Base-by-base conservation (phyloP, 1,140 invertebrate genomes). In the Orius insidiosus region DNA sequence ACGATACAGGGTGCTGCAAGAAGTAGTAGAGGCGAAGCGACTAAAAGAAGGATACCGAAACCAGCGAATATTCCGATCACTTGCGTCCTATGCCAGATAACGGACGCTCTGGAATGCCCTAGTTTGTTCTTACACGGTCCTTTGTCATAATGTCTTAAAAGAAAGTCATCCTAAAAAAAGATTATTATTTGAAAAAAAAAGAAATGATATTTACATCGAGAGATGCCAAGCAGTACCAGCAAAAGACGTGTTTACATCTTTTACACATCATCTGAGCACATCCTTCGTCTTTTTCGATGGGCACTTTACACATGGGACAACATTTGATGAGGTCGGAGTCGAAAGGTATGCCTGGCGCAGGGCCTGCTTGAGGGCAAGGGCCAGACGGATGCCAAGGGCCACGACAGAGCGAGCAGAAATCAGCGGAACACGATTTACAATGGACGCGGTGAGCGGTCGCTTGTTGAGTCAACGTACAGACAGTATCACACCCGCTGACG, bases 191-290 rank as follows among this genome's bases (percentile, higher is more conserved):
- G 30, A 43, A 24, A 66, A 18, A 97, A 68, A 64, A 95, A 96
- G 62, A n/a, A 15, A 8, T 30, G 16, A 43, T 30, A 85, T 85
- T 87, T 69, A 95, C 90, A 68, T 97, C 90, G 51, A 97, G 71
- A 36, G 88, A 95, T 49, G 87, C 78, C 48, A 96, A 72, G 65
- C 92, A 96, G 64, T 95, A 95, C 90, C 92, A 97, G 65, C 93
- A 97, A 68, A 96, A 96, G 24, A 95, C 89, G 63, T 96, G 93
- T 66, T 94, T 94, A 70, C 92, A 97, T 51, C 87, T 70, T 66
- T 94, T 94, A 68, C 93, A 97, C 87, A 95, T 92, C 88, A 97
- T 96, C 69, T 97, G 93, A 36, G 92, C 93, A 70, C 92, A 97
- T 34, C 93, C 92, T 63, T 94, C 89, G 62, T 95, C 90, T 61